These are phyloP conservation scores for Glaucomys volans DNA, from an alignment of 2,113 vertebrate species.

Conservation along the genomic window DNA sequence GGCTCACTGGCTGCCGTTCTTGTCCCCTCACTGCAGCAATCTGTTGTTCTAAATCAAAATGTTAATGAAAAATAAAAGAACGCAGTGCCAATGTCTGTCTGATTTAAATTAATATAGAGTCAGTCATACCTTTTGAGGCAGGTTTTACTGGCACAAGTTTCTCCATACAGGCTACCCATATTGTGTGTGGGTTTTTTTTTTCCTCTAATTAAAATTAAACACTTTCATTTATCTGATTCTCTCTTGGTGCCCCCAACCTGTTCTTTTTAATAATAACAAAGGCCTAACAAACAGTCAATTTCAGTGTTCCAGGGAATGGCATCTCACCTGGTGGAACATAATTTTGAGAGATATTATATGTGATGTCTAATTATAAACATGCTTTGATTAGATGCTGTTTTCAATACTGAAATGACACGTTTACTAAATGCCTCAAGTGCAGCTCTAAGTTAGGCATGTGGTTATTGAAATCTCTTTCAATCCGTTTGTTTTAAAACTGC, in stretches of 20 bases:
- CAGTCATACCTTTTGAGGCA: slow-evolving; percentile 80
- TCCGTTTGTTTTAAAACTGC: slow-evolving; percentile 79
- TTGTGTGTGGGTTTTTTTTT: background rate
- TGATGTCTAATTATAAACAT: slow-evolving; percentile 81
- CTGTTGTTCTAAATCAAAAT: slow-evolving; percentile 81
- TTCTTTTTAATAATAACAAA: slow-evolving; percentile 80
- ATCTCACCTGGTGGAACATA: slow-evolving; percentile 76
- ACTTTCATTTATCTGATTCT: slow-evolving; percentile 73
- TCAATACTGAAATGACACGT: slow-evolving; percentile 77
- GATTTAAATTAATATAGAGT: slow-evolving; percentile 83
- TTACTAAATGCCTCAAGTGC: slow-evolving; percentile 79
- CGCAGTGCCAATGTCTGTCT: slow-evolving; percentile 57
- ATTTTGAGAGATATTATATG: slow-evolving; percentile 80
- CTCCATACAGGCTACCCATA: slow-evolving; percentile 57
- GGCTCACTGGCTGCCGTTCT: slow-evolving; percentile 84
- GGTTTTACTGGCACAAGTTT: slow-evolving; percentile 6
- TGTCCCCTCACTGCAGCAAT: slow-evolving; percentile 81
- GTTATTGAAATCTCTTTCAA: slow-evolving; percentile 79
- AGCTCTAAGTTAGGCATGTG: slow-evolving; percentile 74
- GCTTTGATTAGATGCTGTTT: slow-evolving; percentile 80
- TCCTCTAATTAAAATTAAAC: slow-evolving; percentile 81
- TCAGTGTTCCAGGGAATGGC: slow-evolving; percentile 64
- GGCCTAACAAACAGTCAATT: slow-evolving; percentile 71
- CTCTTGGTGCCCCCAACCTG: slow-evolving; percentile 72
- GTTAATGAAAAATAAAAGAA: slow-evolving; percentile 81